Evolutionary conservation across 2,888 invertebrate species (phyloP), one percentile per base, ranked within the genome.

Genomic region (Drosophila histrio): DNA sequence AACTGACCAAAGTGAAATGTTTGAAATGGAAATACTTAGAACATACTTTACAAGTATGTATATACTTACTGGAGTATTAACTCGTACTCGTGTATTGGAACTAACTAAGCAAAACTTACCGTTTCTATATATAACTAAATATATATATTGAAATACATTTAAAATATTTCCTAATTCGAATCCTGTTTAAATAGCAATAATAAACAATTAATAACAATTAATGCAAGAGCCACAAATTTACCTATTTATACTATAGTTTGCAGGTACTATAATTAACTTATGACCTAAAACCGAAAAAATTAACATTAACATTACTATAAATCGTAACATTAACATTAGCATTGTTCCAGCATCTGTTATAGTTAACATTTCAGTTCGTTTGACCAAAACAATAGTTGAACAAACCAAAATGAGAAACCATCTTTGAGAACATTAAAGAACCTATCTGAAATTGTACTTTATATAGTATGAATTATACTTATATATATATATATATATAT

Each of bases 161-260:
- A 13, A 34, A 21, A 36, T 41, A 52, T 50, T 36, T 58, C 57
- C 80, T 73, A 68, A 70, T 64, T 74, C 69, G 43, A 49, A 50
- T 70, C 61, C 82, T 70, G 69, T 69, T 70, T 65, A 61, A 67
- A 79, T 63, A 53, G 41, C 53, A 53, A 53, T 53, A 41, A 53
- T 22, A 15, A 39, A 49, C 66, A 57, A 63, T 64, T 46, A 78
- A 66, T 44, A 36, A 26, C 19, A 71, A 54, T 13, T 53, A 53
- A 52, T 56, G 9, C 22, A 22, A 60, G 61, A 58, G 60, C 65
- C 65, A 80, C 73, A 84, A 81, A 81, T 81, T 77, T 66, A 84
- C 70, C 74, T 73, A 62, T 46, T 44, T 60, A 58, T 28, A 60
- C 41, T 67, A 80, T 77, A 61, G 60, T 83, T 78, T 78, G 84